Evolutionary conservation across 2,797 vertebrate genomes (phyloP), one percentile per base, ranked within the genome.

Genomic region (Mionectes olivaceus): DNA sequence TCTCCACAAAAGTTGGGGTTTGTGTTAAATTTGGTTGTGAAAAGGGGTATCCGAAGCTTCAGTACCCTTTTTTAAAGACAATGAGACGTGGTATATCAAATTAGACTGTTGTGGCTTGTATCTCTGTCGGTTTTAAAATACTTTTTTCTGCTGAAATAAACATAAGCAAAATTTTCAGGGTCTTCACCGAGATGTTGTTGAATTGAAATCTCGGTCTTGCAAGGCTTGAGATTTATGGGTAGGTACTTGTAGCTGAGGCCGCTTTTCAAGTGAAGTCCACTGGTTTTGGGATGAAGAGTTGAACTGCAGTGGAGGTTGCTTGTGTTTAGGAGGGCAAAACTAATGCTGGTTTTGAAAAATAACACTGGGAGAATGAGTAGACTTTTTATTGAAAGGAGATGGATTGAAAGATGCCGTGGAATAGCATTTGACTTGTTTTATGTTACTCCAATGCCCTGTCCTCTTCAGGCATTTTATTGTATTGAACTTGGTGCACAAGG

Each of bases 51-150:
- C 28, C 55, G 13, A 55, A 81, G 63, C 43, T 61, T 57, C 17
- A 0, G 35, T 32, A 19, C 14, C 19, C 11, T 25, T 23, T 19
- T 30, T 8, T 13, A 17, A 11, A 35, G 57, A 15, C 22, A 9
- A 0, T 4, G 30, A 71, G 47, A 21, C 21, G 22, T 11, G 17
- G 14, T 19, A 0, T 13, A 16, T 56, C 10, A 2, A 39, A 89
- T 17, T 32, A 16, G 18, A 5, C 30, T 49, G 14, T n/a, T 10
- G 37, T 18, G 65, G 27, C 32, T 57, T 25, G 2, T 5, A 1
- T 33, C 69, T 56, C 53, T 28, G 18, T 46, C 7, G 5, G 25
- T 17, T 68, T 43, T 30, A 25, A 69, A 39, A 11, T 65, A 9
- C 23, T 67, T 37, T 67, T 37, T 7, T 7, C 14, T 46, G 35